phyloP scores from a whole-genome alignment of 2,797 vertebrate species.

The Melanotaenia parkinsoni region DNA sequence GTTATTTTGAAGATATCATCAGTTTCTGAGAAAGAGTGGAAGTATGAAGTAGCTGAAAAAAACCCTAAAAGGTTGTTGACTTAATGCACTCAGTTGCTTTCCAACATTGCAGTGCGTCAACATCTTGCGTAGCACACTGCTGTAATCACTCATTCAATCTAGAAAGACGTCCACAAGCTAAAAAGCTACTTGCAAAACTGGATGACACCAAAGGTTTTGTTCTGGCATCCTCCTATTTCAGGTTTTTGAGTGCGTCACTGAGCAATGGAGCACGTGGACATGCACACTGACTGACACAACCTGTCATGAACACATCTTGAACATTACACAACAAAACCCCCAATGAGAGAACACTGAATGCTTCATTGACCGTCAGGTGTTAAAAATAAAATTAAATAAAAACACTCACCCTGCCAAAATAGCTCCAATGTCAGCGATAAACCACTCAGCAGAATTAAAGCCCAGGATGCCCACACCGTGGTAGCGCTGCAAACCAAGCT shows the following conservation, averaged over 20 bases:
- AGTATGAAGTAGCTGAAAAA: too few species aligned
- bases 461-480: conserved; percentile 94
- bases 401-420: conserved; percentile 92
- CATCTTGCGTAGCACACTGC: background rate
- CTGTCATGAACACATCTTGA: background rate
- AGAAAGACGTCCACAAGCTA: background rate
- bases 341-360: background rate
- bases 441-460: conserved; percentile 93
- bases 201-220: background rate
- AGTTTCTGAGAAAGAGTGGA: background rate
- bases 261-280: background rate
- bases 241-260: background rate
- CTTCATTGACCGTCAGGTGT: background rate
- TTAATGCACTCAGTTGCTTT: background rate
- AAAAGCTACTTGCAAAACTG: conserved; percentile 11
- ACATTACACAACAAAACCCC: background rate
- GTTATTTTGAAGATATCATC: background rate
- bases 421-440: conserved; percentile 88
- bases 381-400: background rate
- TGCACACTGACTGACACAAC: too few species aligned
- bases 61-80: too few species aligned
- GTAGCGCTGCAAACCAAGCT: conserved; percentile 92
- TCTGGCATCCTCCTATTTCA: background rate
- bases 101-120: background rate
- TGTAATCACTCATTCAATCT: conserved; percentile 2